Percentiles rank a stretch among this genome's conserved stretches.
Conservation (phyloP, 2,888 invertebrate species). For the Pseudococcus jackbeardsleyi region DNA sequence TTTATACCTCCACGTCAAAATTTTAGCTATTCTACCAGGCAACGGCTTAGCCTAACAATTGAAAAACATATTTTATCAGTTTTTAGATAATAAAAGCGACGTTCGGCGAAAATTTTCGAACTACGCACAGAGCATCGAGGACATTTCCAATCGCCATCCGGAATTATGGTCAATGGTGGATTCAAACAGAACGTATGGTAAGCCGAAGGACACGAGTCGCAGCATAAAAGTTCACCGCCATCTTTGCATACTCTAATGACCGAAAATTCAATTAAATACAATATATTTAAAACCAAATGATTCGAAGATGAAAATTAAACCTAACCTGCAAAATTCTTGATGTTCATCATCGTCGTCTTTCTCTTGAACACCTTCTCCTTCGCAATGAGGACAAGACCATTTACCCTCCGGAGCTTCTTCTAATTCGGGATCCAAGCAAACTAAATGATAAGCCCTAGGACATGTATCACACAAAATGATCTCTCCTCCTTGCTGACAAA, state of each 20-base stretch:
- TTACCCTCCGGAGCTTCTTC: slow-evolving; percentile 99
- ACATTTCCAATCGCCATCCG: slow-evolving; percentile 98
- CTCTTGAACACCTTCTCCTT: slow-evolving; percentile 73
- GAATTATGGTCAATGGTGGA: slow-evolving; percentile 92
- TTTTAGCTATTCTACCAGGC: slow-evolving; percentile 83
- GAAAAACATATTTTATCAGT: slow-evolving; percentile 10
- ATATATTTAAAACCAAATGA: not conserved
- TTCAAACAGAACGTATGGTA: slow-evolving; percentile 97
- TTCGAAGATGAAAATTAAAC: slow-evolving; percentile 66
- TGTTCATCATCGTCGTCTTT: slow-evolving; percentile 92
- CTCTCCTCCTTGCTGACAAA: slow-evolving; percentile 99
- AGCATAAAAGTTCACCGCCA: slow-evolving; percentile 96
- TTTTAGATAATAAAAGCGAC: not conserved
- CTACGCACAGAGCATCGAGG: slow-evolving; percentile 89
- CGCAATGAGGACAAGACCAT: slow-evolving; percentile 94
- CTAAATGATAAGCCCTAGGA: slow-evolving; percentile 97
- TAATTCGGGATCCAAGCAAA: slow-evolving; percentile 97
- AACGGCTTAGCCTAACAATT: slow-evolving; percentile 73
- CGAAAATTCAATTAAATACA: not conserved
- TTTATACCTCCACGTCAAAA: slow-evolving; percentile 95
- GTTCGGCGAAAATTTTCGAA: not conserved
- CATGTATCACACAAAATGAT: slow-evolving; percentile 99
- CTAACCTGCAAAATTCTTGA: slow-evolving; percentile 88
- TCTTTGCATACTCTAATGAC: slow-evolving; percentile 88
- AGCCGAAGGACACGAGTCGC: slow-evolving; percentile 96